These are phyloP conservation scores for Pseudomyrmex sp. DNA, from an alignment of 1,140 invertebrate genomes.

Conservation along the genomic window DNA sequence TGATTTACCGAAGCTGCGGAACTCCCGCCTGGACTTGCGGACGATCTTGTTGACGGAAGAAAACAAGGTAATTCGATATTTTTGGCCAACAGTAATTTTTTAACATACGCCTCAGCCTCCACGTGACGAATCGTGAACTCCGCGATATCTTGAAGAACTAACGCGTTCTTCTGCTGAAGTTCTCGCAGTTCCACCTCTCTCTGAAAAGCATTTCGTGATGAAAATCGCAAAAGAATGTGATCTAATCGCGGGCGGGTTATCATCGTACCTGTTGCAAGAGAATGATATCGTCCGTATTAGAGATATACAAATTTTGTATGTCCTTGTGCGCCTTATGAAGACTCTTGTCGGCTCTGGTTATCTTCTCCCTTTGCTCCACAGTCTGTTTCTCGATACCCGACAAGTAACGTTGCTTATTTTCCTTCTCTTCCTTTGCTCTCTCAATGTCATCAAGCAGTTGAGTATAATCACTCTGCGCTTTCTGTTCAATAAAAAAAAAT, in stretches of 20 bases:
- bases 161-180: slow-evolving; percentile 78
- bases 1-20: slow-evolving; percentile 54
- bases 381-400: slow-evolving; percentile 77
- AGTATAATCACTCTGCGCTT: slow-evolving; percentile 72
- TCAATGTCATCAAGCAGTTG: slow-evolving; percentile 72
- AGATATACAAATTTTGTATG: slow-evolving; percentile 76
- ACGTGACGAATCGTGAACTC: slow-evolving; percentile 83
- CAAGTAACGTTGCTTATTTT: slow-evolving; percentile 73
- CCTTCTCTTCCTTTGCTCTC: slow-evolving; percentile 75
- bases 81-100: slow-evolving; percentile 77
- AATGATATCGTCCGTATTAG: slow-evolving; percentile 71
- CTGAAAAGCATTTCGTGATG: slow-evolving; percentile 65
- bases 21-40: slow-evolving; percentile 70
- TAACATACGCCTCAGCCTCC: slow-evolving; percentile 81
- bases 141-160: slow-evolving; percentile 79
- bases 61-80: slow-evolving; percentile 78
- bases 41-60: slow-evolving; percentile 72
- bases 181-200: slow-evolving; percentile 80
- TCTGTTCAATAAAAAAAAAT: slow-evolving; percentile 63
- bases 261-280: slow-evolving; percentile 78
- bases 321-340: slow-evolving; percentile 77
- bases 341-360: slow-evolving; percentile 77
- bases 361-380: slow-evolving; percentile 78
- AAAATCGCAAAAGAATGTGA: background rate
- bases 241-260: background rate